Percentiles rank a stretch among this genome's conserved stretches.
phyloP scores from a whole-genome alignment of 2,797 vertebrate species.

The Phylloscopus collybita region DNA sequence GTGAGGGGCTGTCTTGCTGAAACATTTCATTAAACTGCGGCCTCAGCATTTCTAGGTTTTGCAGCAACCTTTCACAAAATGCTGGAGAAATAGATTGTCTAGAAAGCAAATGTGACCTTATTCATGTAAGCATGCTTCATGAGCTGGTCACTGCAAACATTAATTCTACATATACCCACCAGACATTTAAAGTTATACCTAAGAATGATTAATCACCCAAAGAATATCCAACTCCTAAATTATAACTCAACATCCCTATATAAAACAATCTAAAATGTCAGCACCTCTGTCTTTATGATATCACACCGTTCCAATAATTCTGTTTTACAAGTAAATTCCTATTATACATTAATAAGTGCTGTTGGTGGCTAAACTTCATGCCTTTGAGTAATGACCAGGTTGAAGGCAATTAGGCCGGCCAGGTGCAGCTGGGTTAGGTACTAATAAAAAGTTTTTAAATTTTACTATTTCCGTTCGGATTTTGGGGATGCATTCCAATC shows the following conservation, averaged over 20 bases:
- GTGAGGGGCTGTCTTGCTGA: constrained; percentile 35
- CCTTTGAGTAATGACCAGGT: constrained; percentile 80
- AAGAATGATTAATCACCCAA: constrained; percentile 75
- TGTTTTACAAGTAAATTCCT: constrained; percentile 86
- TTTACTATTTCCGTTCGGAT: constrained; percentile 95
- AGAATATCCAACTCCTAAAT: constrained; percentile 76
- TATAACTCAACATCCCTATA: constrained; percentile 73
- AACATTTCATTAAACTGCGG: constrained; percentile 36
- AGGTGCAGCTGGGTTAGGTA: constrained; percentile 90
- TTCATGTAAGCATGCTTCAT: constrained; percentile 21
- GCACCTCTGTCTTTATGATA: constrained; percentile 83
- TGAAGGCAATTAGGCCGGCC: constrained; percentile 93
- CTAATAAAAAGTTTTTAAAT: constrained; percentile 91
- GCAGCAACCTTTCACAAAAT: neutral
- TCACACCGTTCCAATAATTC: constrained; percentile 80
- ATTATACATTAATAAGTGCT: constrained; percentile 85
- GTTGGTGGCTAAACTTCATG: constrained; percentile 82
- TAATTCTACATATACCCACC: constrained; percentile 25
- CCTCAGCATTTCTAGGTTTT: constrained; percentile 30
- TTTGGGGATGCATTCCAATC: constrained; percentile 82
- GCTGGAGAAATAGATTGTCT: neutral
- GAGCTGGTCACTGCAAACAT: constrained; percentile 34
- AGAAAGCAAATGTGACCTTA: constrained; percentile 44
- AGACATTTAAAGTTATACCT: constrained; percentile 51
- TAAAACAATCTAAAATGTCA: constrained; percentile 82